Percentiles rank a stretch among this genome's conserved stretches.
phyloP scores from a whole-genome alignment of 2,113 vertebrate species.

The Xiphophorus couchianus region DNA sequence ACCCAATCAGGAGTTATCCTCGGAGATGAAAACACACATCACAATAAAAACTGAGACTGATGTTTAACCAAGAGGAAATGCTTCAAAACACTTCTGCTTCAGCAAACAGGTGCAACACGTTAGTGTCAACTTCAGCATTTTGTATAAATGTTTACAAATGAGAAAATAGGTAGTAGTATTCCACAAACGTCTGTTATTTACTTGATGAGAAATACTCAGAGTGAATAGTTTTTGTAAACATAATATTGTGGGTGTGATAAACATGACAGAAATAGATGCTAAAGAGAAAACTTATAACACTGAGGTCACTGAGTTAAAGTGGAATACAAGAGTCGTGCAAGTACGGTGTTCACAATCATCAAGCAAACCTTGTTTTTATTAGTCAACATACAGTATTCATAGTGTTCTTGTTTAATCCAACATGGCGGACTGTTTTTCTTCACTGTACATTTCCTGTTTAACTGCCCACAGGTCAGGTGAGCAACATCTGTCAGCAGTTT shows the following conservation, averaged over 20 bases:
- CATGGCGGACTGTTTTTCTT: no score
- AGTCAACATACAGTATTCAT: no score
- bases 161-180: neutral
- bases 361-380: no score
- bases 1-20: constrained; percentile 23
- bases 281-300: neutral
- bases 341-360: no score
- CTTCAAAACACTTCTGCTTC: neutral
- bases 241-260: no score
- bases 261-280: no score
- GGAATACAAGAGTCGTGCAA: neutral
- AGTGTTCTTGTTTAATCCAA: no score
- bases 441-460: no score
- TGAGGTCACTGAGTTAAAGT: neutral
- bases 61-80: constrained; percentile 37
- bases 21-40: constrained; percentile 77
- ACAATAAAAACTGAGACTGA: constrained; percentile 70
- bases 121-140: neutral
- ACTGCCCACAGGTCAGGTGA: no score
- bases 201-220: neutral
- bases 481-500: no score
- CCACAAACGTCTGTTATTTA: neutral
- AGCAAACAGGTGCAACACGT: neutral
- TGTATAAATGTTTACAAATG: constrained; percentile 14
- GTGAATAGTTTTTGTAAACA: no score